Base-by-base conservation (phyloP, 2,113 vertebrate genomes). In the Hippocampus zosterae region DNA sequence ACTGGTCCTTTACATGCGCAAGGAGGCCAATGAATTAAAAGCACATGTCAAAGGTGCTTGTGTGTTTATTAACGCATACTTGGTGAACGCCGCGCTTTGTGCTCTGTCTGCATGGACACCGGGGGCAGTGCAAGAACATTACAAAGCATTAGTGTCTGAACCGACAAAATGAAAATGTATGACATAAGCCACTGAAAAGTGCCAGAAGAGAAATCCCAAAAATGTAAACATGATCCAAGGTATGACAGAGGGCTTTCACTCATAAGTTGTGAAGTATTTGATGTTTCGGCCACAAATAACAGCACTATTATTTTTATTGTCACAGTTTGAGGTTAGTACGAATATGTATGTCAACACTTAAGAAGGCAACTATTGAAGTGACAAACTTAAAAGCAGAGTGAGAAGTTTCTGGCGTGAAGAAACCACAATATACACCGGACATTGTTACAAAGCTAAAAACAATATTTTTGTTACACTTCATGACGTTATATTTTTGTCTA, bases 1-100 rank as follows among this genome's bases (percentile, higher is more conserved):
- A 90, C 91, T 90, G 77, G 72, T 44, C 85, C 69, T 76, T 50
- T 86, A 82, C 78, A 86, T 83, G 84, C 79, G 81, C 76, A 75
- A 80, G 65, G 69, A 85, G 77, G 73, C 71, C 78, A 85, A 86
- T 88, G 87, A 75, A 89, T 89, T 79, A 72, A 85, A 82, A 72
- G 67, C 88, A 86, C 69, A 87, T 88, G 88, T 76, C 79, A 82
- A 73, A 86, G 70, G 53, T 59, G 70, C 73, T 57, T 65, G 69
- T 73, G 69, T 87, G 87, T 88, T 89, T 87, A 87, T 88, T 85
- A 90, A 80, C 15, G 48, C 83, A 62, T 59, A 33, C 44, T 65
- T 71, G 78, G 75, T 74, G 75, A 84, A 77, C 59, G 64, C 21
- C 55, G 60, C 10, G 18, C 50, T 68, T 68, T 75, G 67, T 72